These are phyloP conservation scores for Ochotona curzoniae DNA, from an alignment of 2,113 vertebrate species.

Conservation along the genomic window DNA sequence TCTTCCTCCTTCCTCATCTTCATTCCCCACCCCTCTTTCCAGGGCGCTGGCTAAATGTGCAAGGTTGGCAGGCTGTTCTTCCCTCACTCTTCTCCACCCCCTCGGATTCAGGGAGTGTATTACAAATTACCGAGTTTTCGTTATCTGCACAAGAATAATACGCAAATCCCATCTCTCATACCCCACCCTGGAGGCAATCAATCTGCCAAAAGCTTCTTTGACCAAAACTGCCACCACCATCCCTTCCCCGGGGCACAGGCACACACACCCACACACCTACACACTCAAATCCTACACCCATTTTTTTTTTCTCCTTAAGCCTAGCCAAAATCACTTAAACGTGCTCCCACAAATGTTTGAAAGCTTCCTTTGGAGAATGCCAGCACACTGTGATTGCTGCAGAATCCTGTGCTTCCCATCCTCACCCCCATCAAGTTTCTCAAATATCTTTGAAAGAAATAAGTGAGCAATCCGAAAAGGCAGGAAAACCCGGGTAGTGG, in stretches of 20 bases:
- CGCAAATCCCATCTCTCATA: constrained; percentile 34
- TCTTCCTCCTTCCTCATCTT: constrained; percentile 70
- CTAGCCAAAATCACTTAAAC: constrained; percentile 64
- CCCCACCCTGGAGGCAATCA: constrained; percentile 56
- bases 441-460: constrained; percentile 71
- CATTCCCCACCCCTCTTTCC: constrained; percentile 76
- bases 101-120: constrained; percentile 75
- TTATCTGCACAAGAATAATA: constrained; percentile 80
- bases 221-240: neutral
- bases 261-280: constrained; percentile 29
- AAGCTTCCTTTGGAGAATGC: constrained; percentile 33
- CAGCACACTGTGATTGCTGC: constrained; percentile 3
- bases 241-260: neutral
- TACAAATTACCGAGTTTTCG: constrained; percentile 79
- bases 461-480: constrained; percentile 74
- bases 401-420: neutral
- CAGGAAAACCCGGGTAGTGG: constrained; percentile 61
- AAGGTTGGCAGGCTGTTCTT: constrained; percentile 77
- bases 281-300: constrained; percentile 61
- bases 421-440: constrained; percentile 71
- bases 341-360: constrained; percentile 54
- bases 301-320: constrained; percentile 71
- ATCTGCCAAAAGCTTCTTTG: constrained; percentile 63
- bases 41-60: constrained; percentile 83
- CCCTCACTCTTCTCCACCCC: constrained; percentile 55